Evolutionary conservation across 2,888 invertebrate species (phyloP).

Genomic region (Myopa tessellatipennis): DNA sequence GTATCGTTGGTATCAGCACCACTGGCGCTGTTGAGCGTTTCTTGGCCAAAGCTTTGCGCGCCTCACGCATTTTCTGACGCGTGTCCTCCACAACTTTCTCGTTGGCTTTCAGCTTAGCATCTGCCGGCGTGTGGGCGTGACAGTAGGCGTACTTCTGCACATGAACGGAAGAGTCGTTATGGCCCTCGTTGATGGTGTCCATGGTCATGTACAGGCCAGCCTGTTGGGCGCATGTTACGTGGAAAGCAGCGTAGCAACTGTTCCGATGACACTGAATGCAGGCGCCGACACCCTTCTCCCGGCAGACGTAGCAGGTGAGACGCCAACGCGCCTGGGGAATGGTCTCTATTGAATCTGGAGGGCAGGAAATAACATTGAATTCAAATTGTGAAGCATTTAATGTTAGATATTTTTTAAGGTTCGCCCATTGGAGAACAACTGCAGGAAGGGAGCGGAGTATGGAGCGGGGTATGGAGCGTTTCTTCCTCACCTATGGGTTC

Average conservation of each 20-base stretch:
- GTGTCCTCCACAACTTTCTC: slow-evolving; percentile 74
- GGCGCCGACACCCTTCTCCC: slow-evolving; percentile 90
- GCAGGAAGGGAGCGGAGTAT: not conserved
- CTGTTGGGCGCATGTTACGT: slow-evolving; percentile 98
- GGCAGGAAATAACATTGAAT: not conserved
- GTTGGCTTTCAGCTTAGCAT: slow-evolving; percentile 64
- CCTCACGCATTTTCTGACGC: slow-evolving; percentile 86
- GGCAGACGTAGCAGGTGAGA: slow-evolving; percentile 97
- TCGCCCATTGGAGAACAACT: too few relatives aligned
- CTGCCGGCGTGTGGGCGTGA: slow-evolving; percentile 82
- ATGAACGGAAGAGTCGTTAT: slow-evolving; percentile 78
- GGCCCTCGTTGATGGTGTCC: slow-evolving; percentile 81
- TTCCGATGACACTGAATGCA: slow-evolving; percentile 98
- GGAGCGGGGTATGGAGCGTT: not conserved
- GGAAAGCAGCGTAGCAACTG: slow-evolving; percentile 97
- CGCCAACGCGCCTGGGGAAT: slow-evolving; percentile 97
- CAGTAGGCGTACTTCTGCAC: slow-evolving; percentile 97
- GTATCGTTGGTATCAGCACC: slow-evolving; percentile 93
- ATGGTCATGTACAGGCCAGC: slow-evolving; percentile 95
- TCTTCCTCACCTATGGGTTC: slow-evolving; percentile 85
- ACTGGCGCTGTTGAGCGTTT: slow-evolving; percentile 91
- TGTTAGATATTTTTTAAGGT: too few relatives aligned
- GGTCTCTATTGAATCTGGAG: slow-evolving; percentile 88
- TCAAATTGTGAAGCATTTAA: not conserved
- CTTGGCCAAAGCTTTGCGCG: slow-evolving; percentile 86